Evolutionary conservation across 2,797 vertebrate species (phyloP).

Genomic region (Paguma larvata): DNA sequence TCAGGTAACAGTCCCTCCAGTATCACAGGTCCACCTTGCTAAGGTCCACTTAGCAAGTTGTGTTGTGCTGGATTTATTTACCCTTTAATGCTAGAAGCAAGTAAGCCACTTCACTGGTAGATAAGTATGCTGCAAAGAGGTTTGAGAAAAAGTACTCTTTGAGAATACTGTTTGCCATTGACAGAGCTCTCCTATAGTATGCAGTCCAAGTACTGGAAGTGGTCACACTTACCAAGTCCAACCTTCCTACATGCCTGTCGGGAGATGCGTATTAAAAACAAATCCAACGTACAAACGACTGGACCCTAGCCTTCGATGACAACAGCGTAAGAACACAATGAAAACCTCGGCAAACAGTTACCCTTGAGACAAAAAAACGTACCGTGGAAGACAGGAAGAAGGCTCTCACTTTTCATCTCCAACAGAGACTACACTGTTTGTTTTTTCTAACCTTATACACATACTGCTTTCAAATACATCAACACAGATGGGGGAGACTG

Average conservation of each 20-base stretch:
- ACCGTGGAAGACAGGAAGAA: neutral
- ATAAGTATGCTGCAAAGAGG: neutral
- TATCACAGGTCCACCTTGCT: neutral
- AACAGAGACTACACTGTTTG: neutral
- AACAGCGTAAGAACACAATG: neutral
- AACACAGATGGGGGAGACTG: neutral
- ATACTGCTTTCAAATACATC: neutral
- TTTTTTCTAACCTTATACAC: neutral
- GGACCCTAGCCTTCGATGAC: neutral
- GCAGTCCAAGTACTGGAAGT: neutral
- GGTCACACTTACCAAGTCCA: neutral
- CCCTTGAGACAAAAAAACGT: neutral
- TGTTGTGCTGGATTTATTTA: neutral
- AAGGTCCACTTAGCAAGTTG: neutral
- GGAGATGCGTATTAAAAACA: neutral
- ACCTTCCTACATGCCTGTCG: neutral
- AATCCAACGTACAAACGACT: neutral
- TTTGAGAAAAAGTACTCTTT: no score
- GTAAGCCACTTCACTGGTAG: neutral
- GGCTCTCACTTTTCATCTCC: neutral
- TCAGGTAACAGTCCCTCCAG: neutral
- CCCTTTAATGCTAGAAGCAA: neutral
- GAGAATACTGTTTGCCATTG: neutral
- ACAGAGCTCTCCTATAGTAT: neutral
- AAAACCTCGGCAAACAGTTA: neutral